Base-by-base conservation (phyloP, 1,140 invertebrate genomes). In the Ceratina calcarata region DNA sequence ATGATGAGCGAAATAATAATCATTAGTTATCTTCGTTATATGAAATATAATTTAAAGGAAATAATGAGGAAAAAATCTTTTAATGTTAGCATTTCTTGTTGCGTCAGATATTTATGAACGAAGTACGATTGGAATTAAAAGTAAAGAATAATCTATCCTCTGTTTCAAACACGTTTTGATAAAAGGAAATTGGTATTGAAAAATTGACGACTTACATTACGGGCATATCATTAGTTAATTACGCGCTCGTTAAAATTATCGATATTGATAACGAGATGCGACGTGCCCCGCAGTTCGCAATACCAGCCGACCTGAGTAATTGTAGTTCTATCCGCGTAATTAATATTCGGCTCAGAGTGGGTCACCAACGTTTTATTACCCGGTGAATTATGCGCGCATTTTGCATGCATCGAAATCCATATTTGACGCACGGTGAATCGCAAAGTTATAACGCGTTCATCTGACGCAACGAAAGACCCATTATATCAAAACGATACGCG, bases 311-410 rank as follows among this genome's bases (percentile, higher is more conserved):
- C 6, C 57, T 57, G 58, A 77, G 55, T 77, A 65, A 81, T 80
- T 61, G 73, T 62, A 69, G 53, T 77, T 85, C 78, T 78, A 73
- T 78, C 69, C 53, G 68, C 27, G 68, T 80, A 85, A 85, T 81
- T 81, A 84, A 84, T 85, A 85, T 84, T 81, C 72, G 70, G 15
- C 60, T 18, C 66, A 49, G 32, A 60, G 68, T 32, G 27, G 49
- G n/a, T 58, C 55, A 71, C 27, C 53, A 72, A 73, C 51, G 58
- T 85, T 67, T 64, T 58, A 20, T 61, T 65, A 45, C 15, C 15
- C 71, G 15, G n/a, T 32, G 55, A 79, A 66, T 60, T 51, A 61
- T 67, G 24, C 62, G 37, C 53, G 20, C 37, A 2, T 67, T 73
- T 58, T 20, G n/a, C 62, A 37, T 37, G 62, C 71, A 51, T 49